A percentile compares a stretch with the other conserved stretches of the same genome.
Conservation (phyloP, 92 coral and sea anemone species). For the Scolanthus callimorphus region DNA sequence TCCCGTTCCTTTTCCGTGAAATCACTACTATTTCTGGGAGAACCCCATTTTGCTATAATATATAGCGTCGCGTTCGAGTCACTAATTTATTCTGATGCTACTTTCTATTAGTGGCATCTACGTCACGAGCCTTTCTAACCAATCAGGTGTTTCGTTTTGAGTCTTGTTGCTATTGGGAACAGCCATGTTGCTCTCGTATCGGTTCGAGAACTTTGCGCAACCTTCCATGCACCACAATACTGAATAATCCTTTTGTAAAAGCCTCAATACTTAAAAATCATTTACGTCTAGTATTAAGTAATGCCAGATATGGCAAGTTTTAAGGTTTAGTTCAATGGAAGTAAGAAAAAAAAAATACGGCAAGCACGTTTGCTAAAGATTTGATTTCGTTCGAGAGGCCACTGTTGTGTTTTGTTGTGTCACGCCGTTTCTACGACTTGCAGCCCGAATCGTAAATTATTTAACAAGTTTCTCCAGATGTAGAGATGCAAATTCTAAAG, state of each 20-base stretch:
- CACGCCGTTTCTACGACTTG: neutral
- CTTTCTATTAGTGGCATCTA: neutral
- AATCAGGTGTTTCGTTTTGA: neutral
- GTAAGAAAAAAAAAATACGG: too few relatives aligned
- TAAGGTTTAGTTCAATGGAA: too few relatives aligned
- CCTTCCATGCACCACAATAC: neutral
- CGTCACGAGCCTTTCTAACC: conserved; percentile 2
- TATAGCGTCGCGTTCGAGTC: conserved; percentile 18
- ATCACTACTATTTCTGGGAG: conserved; percentile 69
- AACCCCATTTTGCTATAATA: conserved; percentile 33
- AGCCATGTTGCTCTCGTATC: neutral
- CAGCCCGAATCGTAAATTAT: neutral
- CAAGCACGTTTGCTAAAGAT: too few relatives aligned
- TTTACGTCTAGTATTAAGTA: too few relatives aligned
- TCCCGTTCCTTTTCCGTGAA: conserved; percentile 12
- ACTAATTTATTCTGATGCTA: conserved; percentile 8
- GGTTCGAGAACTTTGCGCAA: neutral
- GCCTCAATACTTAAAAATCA: too few relatives aligned
- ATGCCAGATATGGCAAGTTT: too few relatives aligned
- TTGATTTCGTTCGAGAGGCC: neutral
- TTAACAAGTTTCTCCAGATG: neutral
- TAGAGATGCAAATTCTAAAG: too few relatives aligned
- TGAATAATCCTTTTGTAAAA: too few relatives aligned
- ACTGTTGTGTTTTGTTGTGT: neutral
- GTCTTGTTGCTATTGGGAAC: neutral